Percentiles rank a stretch among this genome's conserved stretches.
phyloP scores from a whole-genome alignment of 2,113 vertebrate species.

The Anseranas semipalmata region DNA sequence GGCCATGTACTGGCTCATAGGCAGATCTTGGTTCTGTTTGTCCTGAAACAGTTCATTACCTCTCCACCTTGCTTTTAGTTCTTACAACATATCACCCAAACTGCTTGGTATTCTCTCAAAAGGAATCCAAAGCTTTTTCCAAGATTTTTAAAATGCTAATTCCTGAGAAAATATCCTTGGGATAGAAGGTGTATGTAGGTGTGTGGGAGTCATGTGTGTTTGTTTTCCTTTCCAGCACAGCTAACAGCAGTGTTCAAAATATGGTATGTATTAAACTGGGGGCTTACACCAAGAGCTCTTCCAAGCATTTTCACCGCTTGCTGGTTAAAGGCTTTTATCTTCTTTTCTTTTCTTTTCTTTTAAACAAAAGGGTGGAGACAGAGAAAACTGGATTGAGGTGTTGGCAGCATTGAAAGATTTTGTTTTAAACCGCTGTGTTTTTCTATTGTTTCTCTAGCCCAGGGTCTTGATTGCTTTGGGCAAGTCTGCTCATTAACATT shows the following conservation, averaged over 20 bases:
- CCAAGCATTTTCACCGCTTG: background rate
- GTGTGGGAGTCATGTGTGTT: background rate
- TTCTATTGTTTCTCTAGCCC: background rate
- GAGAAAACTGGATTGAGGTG: background rate
- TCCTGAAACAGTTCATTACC: background rate
- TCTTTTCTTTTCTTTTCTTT: background rate
- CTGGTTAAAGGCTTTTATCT: background rate
- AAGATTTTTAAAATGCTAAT: background rate
- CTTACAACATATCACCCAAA: background rate
- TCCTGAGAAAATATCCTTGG: background rate
- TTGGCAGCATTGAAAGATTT: background rate
- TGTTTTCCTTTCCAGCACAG: background rate
- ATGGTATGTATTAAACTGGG: background rate
- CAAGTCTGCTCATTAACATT: background rate
- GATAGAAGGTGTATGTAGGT: background rate
- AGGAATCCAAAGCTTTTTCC: background rate
- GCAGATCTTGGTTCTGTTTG: background rate
- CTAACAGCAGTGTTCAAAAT: background rate
- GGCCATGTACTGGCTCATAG: background rate
- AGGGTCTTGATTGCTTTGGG: background rate
- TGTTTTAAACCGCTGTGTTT: background rate
- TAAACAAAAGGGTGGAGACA: background rate
- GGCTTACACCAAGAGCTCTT: background rate
- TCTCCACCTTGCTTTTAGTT: background rate
- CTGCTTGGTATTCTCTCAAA: background rate